phyloP scores from a whole-genome alignment of 2,888 invertebrate species.

The Limnephilus rhombicus region DNA sequence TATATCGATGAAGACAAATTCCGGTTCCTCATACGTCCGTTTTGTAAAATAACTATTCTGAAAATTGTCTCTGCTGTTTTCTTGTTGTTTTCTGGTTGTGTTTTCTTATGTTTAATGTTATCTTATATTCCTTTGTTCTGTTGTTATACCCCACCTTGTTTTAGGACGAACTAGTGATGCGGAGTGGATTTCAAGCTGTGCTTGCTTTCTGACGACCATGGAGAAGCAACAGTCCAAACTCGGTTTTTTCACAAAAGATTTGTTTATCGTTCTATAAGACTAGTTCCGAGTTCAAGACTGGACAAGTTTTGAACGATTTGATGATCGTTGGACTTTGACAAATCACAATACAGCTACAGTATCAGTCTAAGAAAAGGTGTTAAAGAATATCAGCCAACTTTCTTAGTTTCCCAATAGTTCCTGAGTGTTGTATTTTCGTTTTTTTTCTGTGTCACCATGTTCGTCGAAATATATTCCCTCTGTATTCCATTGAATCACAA shows the following conservation, averaged over 20 bases:
- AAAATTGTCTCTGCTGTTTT: neutral
- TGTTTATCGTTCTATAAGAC: too few species aligned
- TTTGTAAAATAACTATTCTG: neutral
- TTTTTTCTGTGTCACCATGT: too few species aligned
- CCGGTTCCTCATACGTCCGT: neutral
- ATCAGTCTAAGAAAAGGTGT: neutral
- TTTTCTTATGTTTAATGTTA: neutral
- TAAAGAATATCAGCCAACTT: too few species aligned
- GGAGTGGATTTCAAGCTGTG: neutral
- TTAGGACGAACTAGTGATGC: neutral
- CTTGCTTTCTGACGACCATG: neutral
- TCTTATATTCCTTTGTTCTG: too few species aligned
- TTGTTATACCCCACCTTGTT: neutral
- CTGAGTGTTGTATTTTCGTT: neutral
- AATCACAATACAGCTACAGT: neutral
- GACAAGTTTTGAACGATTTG: neutral
- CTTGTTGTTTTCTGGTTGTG: neutral
- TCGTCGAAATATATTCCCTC: too few species aligned
- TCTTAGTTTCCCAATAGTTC: too few species aligned
- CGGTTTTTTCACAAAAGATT: too few species aligned
- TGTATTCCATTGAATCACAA: neutral
- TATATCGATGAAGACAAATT: neutral
- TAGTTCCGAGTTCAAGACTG: too few species aligned
- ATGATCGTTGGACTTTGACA: neutral
- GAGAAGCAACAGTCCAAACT: too few species aligned